Evolutionary conservation across 2,113 vertebrate species (phyloP), one percentile per base, ranked within the genome.

Genomic region (Dasyprocta punctata): DNA sequence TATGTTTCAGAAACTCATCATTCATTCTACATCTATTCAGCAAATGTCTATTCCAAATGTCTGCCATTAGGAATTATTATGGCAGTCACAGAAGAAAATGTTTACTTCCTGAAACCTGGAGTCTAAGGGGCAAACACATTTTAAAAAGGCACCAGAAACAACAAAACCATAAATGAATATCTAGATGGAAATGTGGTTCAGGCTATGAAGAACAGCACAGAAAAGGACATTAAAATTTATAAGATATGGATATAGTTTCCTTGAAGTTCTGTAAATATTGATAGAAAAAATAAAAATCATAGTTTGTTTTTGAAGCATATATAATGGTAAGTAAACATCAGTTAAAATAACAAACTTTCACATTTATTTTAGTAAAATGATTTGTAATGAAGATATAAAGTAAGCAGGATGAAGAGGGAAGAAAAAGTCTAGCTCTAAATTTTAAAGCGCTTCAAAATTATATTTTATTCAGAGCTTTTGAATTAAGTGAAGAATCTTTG

Each of bases 401-500:
- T 44, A 91, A 71, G 20, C 28, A 92, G 7, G 44, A 49, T 63
- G 11, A 87, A 95, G 14, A 93, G 26, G 90, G 24, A 90, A 90
- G 77, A 24, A 85, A 95, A 92, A 33, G 22, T 3, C 10, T 82
- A 86, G 86, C 8, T 77, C 41, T 92, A 82, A 96, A 94, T 78
- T 19, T 85, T 95, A 47, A 96, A 61, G 28, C 49, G 13, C 13
- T 83, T 86, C 30, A 54, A 86, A 94, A 71, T 97, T 95, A 58
- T 78, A 81, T 96, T 97, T 94, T 92, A 89, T 86, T 90, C 52
- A 80, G 47, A 1, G 3, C 2, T 92, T 97, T 92, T 89, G 71
- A 96, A 95, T 94, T 94, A 96, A 96, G 58, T 71, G 95, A 94
- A 90, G 61, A 86, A 85, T 96, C 71, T 94, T 93, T 97, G 90